These are phyloP conservation scores for Ericerus pela DNA, from an alignment of 1,140 invertebrate species.

Conservation along the genomic window DNA sequence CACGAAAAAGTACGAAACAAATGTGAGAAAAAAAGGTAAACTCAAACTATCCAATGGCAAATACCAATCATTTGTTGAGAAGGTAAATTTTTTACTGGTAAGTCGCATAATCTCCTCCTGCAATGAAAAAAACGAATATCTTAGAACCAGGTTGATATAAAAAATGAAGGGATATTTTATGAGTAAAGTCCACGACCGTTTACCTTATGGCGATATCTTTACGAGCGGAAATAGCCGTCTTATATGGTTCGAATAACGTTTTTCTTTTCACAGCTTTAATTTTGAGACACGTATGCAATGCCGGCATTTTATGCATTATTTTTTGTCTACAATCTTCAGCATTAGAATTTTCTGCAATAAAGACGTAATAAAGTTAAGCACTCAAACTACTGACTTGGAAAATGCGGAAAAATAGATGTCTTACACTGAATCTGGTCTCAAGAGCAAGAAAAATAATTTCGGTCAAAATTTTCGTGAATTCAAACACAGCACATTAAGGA, in stretches of 20 bases:
- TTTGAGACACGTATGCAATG: neutral
- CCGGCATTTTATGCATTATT: neutral
- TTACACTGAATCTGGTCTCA: too few relatives aligned
- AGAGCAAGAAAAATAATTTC: too few relatives aligned
- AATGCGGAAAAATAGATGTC: too few relatives aligned
- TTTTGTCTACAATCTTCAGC: neutral
- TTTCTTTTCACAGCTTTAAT: neutral
- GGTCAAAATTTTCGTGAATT: too few relatives aligned
- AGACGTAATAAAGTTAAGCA: neutral
- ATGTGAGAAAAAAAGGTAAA: neutral
- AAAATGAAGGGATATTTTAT: neutral
- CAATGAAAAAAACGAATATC: neutral
- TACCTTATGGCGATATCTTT: constrained; percentile 4
- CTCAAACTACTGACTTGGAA: neutral
- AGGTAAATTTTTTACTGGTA: neutral
- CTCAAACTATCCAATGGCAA: constrained; percentile 1
- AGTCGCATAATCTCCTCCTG: neutral
- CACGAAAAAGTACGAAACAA: neutral
- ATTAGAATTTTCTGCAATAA: neutral
- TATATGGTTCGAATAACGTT: constrained; percentile 3
- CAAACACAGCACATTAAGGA: too few relatives aligned
- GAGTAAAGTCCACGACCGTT: neutral
- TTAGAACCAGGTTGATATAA: neutral
- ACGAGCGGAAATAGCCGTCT: constrained; percentile 1
- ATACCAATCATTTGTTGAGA: neutral